Conservation (phyloP, 2,797 vertebrate species). For the Protosalanx chinensis region DNA sequence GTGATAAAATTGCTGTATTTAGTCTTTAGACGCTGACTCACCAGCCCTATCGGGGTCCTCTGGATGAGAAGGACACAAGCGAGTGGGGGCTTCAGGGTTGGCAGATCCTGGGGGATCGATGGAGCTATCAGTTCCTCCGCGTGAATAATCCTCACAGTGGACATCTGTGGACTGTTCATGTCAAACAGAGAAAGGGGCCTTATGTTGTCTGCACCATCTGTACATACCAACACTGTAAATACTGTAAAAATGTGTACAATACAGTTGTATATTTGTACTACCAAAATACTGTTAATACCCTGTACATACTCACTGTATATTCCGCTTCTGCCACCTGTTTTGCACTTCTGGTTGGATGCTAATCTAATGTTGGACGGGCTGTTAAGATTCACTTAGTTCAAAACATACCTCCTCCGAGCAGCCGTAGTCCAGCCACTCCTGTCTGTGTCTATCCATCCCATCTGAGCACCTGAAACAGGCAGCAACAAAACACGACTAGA, state of each 20-base stretch:
- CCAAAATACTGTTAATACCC: too few relatives aligned
- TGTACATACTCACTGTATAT: too few relatives aligned
- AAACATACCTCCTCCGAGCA: slow-evolving; percentile 81
- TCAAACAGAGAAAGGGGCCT: slow-evolving; percentile 4
- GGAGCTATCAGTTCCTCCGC: slow-evolving; percentile 53
- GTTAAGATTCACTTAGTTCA: not conserved
- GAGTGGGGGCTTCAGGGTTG: slow-evolving; percentile 47
- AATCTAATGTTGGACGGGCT: not conserved
- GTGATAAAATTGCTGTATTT: not conserved
- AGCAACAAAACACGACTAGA: not conserved
- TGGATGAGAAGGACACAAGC: slow-evolving; percentile 55
- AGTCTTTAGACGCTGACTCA: slow-evolving; percentile 43
- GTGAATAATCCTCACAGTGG: slow-evolving; percentile 78
- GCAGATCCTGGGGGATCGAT: slow-evolving; percentile 51
- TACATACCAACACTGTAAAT: too few relatives aligned
- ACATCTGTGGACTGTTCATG: slow-evolving; percentile 68
- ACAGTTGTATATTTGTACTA: too few relatives aligned
- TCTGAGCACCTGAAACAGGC: slow-evolving; percentile 83
- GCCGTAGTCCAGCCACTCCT: slow-evolving; percentile 88
- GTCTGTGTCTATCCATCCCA: slow-evolving; percentile 92
- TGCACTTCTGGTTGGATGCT: too few relatives aligned
- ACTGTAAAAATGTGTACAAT: too few relatives aligned
- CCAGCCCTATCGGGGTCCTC: slow-evolving; percentile 76
- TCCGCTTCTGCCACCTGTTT: too few relatives aligned
- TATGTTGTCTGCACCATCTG: too few relatives aligned